Evolutionary conservation across 2,113 vertebrate genomes (phyloP).

Genomic region (Balaenoptera acutorostrata): DNA sequence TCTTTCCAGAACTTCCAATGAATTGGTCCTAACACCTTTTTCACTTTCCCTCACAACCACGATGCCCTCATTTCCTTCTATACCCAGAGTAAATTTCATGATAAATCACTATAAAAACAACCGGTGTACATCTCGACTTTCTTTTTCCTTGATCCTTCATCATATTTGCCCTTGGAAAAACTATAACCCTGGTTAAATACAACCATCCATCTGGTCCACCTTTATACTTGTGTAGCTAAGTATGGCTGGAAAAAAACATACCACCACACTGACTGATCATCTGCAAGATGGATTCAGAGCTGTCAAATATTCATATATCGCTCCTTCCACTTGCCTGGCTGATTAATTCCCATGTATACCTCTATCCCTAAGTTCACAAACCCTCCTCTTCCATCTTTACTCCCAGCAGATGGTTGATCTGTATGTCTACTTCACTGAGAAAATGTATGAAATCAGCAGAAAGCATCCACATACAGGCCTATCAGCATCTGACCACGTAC

Average conservation of each 20-base stretch:
- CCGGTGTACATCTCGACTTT: not conserved
- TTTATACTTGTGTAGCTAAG: not conserved
- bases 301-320: not conserved
- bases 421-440: not conserved
- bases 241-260: not conserved
- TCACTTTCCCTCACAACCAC: not conserved
- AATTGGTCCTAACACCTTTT: not conserved
- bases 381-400: not conserved
- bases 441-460: not conserved
- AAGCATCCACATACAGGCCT: not conserved
- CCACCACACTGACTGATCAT: not conserved
- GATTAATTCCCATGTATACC: not conserved
- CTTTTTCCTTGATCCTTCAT: not conserved
- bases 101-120: not conserved
- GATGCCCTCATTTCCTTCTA: not conserved
- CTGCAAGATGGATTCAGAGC: not conserved
- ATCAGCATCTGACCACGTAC: not conserved
- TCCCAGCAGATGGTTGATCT: not conserved
- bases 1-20: not conserved
- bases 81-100: not conserved
- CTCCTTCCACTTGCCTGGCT: not conserved
- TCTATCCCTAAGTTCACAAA: not conserved
- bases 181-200: not conserved
- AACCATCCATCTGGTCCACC: not conserved
- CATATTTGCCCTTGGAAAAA: not conserved